Base-by-base conservation (phyloP, 37 sponge, comb jelly and placozoan species). In the Spongia lamella region DNA sequence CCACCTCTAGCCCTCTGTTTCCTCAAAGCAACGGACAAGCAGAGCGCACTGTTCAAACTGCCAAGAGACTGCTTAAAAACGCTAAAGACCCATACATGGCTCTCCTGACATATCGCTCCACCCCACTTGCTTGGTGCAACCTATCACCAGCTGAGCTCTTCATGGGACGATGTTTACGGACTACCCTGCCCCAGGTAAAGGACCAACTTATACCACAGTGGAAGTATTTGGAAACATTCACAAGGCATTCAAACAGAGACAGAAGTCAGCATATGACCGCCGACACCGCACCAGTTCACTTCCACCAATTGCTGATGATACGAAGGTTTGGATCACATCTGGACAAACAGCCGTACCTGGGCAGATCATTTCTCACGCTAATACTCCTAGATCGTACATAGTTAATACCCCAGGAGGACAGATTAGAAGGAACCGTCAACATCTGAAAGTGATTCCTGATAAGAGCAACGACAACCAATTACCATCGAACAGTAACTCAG, bases 321-420 rank as follows among this genome's bases (percentile, higher is more conserved):
- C 70, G 0, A 30, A 73, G 32, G 86, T 86, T 5, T 86, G 86
- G 86, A 34, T 86, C 16, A 11, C 35, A 30, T 29, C 67, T 1
- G 38, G 38, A 1, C 11, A 32, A 33, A n/a, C 66, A 15, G 29
- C 26, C 1, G 26, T 36, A 11, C 0, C 17, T 25, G 84, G 84
- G 33, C 29, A 33, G 40, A 62, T 75, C 7, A 36, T 69, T 1
- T 19, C 57, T 33, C 5, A 37, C 14, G 77, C 38, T 4, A 20
- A 59, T 36, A 53, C 62, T 39, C 84, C 84, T 2, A 21, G 83
- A 11, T 73, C 76, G 1, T 73, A 66, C 30, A 9, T 67, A 9
- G 68, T 83, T 15, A 49, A 62, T 15, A 81, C 82, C 38, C 82
- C 64, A 35, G 21, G 16, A 32, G 82, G 82, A 0, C 21, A 51